Conservation (phyloP, 2,113 vertebrate genomes). For the Calonectris borealis region DNA sequence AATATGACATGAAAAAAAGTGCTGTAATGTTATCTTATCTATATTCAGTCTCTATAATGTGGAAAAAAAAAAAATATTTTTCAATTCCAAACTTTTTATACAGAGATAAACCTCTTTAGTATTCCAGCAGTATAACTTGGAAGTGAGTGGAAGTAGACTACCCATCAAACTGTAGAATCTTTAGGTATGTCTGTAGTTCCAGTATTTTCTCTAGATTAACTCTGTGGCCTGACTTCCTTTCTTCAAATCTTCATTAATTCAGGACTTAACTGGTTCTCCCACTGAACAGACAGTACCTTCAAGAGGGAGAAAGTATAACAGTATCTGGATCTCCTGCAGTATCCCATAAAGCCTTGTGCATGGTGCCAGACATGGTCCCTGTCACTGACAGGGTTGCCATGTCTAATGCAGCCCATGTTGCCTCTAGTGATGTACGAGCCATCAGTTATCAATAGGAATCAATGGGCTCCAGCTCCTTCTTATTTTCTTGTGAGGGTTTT, state of each 20-base stretch:
- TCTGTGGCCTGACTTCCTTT: neutral
- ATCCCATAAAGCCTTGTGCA: neutral
- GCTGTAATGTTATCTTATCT: neutral
- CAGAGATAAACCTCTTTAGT: neutral
- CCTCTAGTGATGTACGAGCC: neutral
- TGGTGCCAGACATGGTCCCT: fast-evolving
- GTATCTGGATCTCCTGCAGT: neutral
- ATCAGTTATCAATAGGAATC: neutral
- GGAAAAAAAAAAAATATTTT: neutral
- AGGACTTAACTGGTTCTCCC: neutral
- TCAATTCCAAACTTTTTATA: neutral
- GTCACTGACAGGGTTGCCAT: fast-evolving
- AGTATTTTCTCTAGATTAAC: neutral
- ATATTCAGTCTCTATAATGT: neutral
- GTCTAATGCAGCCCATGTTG: neutral
- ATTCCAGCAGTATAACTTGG: neutral
- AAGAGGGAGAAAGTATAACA: neutral
- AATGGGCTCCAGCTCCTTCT: neutral
- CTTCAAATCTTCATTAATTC: neutral
- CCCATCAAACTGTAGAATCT: neutral
- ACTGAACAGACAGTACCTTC: neutral
- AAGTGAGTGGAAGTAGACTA: neutral
- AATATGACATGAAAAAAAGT: neutral
- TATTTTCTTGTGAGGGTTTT: neutral
- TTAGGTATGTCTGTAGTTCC: neutral